A percentile compares a stretch with the other conserved stretches of the same genome.
phyloP scores from a whole-genome alignment of 2,888 invertebrate species.

The Temnothorax ravouxi region DNA sequence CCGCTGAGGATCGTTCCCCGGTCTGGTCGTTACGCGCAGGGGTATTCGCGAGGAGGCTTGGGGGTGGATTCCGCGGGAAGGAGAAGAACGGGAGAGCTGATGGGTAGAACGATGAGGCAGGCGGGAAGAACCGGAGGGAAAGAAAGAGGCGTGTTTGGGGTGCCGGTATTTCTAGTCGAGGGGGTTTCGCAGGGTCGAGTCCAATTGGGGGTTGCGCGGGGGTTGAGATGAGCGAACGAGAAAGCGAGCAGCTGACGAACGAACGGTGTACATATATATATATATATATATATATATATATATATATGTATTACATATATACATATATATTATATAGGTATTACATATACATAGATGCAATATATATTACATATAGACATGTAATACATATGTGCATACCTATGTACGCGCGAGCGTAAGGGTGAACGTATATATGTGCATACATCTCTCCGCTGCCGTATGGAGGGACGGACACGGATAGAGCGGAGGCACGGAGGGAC shows the following conservation, averaged over 20 bases:
- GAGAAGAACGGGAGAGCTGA: constrained; percentile 61
- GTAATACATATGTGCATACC: constrained; percentile 10
- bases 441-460: constrained; percentile 57
- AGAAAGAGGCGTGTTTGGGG: constrained; percentile 66
- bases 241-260: constrained; percentile 85
- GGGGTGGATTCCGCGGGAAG: constrained; percentile 65
- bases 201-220: constrained; percentile 65
- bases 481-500: constrained; percentile 74
- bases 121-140: constrained; percentile 57
- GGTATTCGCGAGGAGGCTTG: constrained; percentile 67
- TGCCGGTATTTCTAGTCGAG: constrained; percentile 74
- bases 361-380: not conserved
- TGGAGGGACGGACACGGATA: constrained; percentile 70
- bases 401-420: constrained; percentile 57
- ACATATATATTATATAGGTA: not conserved
- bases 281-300: not conserved
- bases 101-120: constrained; percentile 46
- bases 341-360: not conserved
- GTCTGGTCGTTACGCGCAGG: constrained; percentile 68
- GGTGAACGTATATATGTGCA: constrained; percentile 61
- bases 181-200: constrained; percentile 67
- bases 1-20: constrained; percentile 61
- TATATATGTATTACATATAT: not conserved
- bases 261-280: constrained; percentile 63
- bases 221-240: constrained; percentile 81